Conservation (phyloP, 2,797 vertebrate genomes). For the Podarcis lilfordi region DNA sequence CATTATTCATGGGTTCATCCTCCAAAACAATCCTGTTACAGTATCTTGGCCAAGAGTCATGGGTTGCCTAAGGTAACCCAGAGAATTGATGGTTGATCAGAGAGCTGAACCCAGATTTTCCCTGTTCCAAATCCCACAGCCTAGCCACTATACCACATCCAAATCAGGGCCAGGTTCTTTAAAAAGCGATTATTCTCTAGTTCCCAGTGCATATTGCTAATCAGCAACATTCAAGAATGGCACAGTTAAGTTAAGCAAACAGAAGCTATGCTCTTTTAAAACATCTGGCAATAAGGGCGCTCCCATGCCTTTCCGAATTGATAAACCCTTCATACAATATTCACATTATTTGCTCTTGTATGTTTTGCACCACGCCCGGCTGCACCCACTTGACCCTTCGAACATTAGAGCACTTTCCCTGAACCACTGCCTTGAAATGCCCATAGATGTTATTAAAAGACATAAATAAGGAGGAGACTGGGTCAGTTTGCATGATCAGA, state of each 20-base stretch:
- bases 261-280: neutral
- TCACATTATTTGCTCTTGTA: constrained; percentile 6
- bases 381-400: neutral
- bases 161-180: neutral
- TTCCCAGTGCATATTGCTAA: neutral
- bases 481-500: neutral
- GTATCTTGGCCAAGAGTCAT: neutral
- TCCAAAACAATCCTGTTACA: neutral
- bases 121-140: neutral
- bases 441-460: neutral
- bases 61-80: neutral
- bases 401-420: neutral
- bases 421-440: neutral
- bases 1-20: neutral
- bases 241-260: neutral
- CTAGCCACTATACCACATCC: neutral
- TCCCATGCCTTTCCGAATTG: neutral
- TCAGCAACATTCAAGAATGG: neutral
- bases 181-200: neutral
- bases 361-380: neutral
- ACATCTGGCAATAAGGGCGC: neutral
- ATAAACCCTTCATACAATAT: neutral
- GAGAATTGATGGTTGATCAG: neutral
- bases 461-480: neutral
- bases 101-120: neutral